A percentile compares a stretch with the other conserved stretches of the same genome.
phyloP scores from a whole-genome alignment of 1,140 invertebrate genomes.

The Mactra quadrangularis region DNA sequence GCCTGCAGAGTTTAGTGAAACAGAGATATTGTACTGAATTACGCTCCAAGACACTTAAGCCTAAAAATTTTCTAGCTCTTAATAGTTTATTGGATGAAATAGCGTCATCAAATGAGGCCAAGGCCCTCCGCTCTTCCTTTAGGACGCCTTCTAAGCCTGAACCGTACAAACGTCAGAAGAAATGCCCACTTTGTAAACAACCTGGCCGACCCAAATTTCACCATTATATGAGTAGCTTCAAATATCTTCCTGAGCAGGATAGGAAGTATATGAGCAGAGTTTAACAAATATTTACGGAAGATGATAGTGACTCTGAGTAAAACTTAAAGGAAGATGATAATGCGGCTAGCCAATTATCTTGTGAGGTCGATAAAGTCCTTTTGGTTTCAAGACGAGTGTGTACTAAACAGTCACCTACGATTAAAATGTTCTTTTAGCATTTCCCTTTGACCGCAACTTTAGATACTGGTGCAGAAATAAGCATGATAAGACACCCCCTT shows the following conservation, averaged over 20 bases:
- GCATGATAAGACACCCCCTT: conserved; percentile 18
- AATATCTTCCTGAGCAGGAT: conserved; percentile 49
- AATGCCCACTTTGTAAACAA: conserved; percentile 59
- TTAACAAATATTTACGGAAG: neutral
- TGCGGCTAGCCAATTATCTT: no score
- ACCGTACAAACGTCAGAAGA: no score
- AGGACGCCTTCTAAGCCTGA: no score
- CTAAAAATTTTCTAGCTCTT: conserved; percentile 25
- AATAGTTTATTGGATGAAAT: conserved; percentile 41
- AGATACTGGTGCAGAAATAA: conserved; percentile 28
- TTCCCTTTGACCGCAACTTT: conserved; percentile 20
- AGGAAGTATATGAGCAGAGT: conserved; percentile 17
- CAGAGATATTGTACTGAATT: conserved; percentile 26
- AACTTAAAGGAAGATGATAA: no score
- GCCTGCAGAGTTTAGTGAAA: neutral
- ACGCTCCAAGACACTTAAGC: conserved; percentile 29
- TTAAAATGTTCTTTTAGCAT: conserved; percentile 40
- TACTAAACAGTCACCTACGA: conserved; percentile 42
- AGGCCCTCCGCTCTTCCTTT: neutral
- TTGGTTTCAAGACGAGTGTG: conserved; percentile 4
- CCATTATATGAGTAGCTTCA: conserved; percentile 62
- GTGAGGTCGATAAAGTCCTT: no score
- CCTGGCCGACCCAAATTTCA: neutral
- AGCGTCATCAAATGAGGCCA: neutral
- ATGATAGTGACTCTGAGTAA: neutral